These are phyloP conservation scores for Eudasyphora cyanicolor DNA, from an alignment of 2,888 invertebrate species.

Conservation along the genomic window DNA sequence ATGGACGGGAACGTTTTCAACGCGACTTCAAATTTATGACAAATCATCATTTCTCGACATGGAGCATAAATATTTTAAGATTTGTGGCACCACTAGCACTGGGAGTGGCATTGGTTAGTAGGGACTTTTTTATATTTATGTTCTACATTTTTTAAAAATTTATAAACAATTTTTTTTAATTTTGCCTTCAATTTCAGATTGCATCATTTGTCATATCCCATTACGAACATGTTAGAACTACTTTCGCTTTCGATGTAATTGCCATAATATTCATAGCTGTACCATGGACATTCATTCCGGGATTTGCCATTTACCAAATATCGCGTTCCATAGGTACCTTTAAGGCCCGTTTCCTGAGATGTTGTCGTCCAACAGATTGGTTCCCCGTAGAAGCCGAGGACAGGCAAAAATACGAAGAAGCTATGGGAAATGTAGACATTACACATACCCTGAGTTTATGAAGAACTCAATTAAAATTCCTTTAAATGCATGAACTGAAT, in stretches of 20 bases:
- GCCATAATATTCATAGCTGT: conserved; percentile 68
- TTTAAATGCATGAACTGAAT: too few species aligned
- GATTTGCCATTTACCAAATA: conserved; percentile 72
- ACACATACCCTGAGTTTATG: conserved; percentile 67
- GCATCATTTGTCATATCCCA: neutral
- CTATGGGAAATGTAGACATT: conserved; percentile 73
- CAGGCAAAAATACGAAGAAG: conserved; percentile 75
- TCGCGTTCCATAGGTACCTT: conserved; percentile 72
- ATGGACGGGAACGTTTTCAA: conserved; percentile 85
- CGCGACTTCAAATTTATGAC: conserved; percentile 88
- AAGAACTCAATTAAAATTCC: too few species aligned
- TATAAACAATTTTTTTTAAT: neutral
- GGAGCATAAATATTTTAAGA: conserved; percentile 76
- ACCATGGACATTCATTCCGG: conserved; percentile 74
- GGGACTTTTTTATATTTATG: neutral
- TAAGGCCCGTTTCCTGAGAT: conserved; percentile 71
- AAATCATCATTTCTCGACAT: conserved; percentile 82
- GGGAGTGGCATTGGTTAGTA: conserved; percentile 69
- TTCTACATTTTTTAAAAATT: too few species aligned
- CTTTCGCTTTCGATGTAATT: conserved; percentile 42
- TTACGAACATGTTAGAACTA: conserved; percentile 54
- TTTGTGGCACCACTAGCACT: conserved; percentile 75
- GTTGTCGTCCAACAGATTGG: conserved; percentile 77
- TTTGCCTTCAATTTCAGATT: neutral
- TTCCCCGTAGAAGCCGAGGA: conserved; percentile 75